These are phyloP conservation scores for Montipora foliosa DNA, from an alignment of 64 coral and sea anemone genomes.

Conservation along the genomic window DNA sequence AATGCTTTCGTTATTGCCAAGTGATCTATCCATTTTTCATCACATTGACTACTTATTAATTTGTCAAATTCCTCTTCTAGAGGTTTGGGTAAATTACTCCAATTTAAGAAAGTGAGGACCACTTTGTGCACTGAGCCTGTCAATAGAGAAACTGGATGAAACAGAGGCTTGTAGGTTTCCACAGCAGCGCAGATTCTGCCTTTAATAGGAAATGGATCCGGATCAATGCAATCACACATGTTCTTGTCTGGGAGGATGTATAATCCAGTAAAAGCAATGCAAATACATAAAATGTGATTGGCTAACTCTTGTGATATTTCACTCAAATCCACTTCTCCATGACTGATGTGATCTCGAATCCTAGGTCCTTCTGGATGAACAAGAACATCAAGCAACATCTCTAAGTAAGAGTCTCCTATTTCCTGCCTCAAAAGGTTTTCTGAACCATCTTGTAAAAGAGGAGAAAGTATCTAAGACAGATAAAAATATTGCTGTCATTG, in stretches of 20 bases:
- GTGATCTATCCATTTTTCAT: not conserved
- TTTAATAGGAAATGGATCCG: not conserved
- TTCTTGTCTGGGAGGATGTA: not conserved
- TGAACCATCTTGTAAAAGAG: conserved; percentile 61
- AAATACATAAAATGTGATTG: conserved; percentile 85
- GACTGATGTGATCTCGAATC: conserved; percentile 83
- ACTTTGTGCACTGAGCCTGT: conserved; percentile 39
- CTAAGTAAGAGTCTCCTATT: conserved; percentile 63
- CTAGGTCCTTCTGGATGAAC: conserved; percentile 90
- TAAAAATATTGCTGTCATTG: not conserved
- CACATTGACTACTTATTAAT: not conserved
- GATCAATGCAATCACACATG: no score
- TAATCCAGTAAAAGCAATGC: conserved; percentile 67
- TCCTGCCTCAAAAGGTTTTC: conserved; percentile 72
- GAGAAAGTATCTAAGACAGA: conserved; percentile 76
- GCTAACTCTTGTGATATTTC: conserved; percentile 64
- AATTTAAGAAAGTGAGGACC: conserved; percentile 39
- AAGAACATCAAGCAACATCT: conserved; percentile 87
- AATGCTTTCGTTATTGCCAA: not conserved
- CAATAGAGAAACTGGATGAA: conserved; percentile 75
- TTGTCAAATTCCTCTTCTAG: conserved; percentile 56
- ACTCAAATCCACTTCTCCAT: conserved; percentile 84
- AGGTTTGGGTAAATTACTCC: conserved; percentile 76
- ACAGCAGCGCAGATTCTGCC: conserved; percentile 19
- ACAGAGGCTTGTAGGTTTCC: conserved; percentile 64